Percentiles rank a stretch among this genome's conserved stretches.
Evolutionary conservation across 2,113 vertebrate genomes (phyloP).

Genomic region (Erinaceus europaeus): DNA sequence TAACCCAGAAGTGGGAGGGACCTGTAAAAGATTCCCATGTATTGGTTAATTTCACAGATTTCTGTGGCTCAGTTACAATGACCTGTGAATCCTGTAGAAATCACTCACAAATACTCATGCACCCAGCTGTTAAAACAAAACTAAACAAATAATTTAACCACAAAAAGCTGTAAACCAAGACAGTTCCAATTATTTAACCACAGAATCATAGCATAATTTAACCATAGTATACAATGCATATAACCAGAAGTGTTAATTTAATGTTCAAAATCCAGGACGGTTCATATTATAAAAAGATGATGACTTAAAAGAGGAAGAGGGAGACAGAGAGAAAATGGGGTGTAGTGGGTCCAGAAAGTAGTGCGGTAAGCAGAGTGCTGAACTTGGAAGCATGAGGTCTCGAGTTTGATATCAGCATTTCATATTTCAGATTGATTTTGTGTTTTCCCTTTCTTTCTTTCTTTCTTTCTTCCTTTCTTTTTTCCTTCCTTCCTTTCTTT

Average conservation of each 20-base stretch:
- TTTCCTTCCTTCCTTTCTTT: too few relatives aligned
- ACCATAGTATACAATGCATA: slow-evolving; percentile 53
- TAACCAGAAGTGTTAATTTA: slow-evolving; percentile 36
- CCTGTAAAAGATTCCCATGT: not conserved
- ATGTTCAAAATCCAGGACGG: slow-evolving; percentile 10
- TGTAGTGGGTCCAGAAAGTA: too few relatives aligned
- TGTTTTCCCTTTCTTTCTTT: too few relatives aligned
- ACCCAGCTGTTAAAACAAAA: slow-evolving; percentile 41
- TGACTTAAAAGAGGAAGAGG: too few relatives aligned
- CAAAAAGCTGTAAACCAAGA: slow-evolving; percentile 66
- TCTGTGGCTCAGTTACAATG: slow-evolving; percentile 22
- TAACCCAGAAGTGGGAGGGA: not conserved
- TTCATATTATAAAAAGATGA: not conserved
- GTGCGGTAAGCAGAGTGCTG: too few relatives aligned
- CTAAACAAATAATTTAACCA: slow-evolving; percentile 69
- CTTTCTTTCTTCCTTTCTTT: too few relatives aligned
- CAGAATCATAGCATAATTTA: slow-evolving; percentile 68
- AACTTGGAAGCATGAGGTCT: too few relatives aligned
- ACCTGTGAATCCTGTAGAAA: slow-evolving; percentile 11
- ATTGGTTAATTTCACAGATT: not conserved
- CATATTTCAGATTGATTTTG: too few relatives aligned
- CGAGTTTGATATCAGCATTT: too few relatives aligned
- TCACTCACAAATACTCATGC: not conserved
- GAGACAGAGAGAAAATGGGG: too few relatives aligned
- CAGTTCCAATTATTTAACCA: slow-evolving; percentile 67